Conservation (phyloP, 2,113 vertebrate genomes). For the Agelaius tricolor region DNA sequence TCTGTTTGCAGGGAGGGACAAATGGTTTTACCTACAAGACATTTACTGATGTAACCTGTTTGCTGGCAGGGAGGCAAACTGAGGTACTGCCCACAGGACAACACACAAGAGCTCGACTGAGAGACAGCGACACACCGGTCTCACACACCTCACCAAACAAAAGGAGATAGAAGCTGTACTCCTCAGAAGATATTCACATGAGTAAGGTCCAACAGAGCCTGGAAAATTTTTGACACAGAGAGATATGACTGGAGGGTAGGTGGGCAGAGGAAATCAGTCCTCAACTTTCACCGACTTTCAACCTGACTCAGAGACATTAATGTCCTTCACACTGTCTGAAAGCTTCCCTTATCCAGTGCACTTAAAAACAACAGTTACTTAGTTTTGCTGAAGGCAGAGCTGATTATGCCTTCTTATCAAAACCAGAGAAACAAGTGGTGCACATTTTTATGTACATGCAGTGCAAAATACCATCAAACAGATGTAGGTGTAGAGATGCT, state of each 20-base stretch:
- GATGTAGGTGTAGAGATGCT: slow-evolving; percentile 55
- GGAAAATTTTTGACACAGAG: not conserved
- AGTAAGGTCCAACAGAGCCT: not conserved
- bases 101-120: rapidly evolving
- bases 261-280: not conserved
- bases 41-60: not conserved
- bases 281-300: not conserved
- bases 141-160: not conserved
- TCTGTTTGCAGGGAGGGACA: not conserved
- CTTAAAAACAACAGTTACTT: not conserved
- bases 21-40: not conserved
- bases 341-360: not conserved
- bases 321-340: not conserved
- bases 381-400: not conserved
- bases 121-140: not conserved
- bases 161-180: not conserved
- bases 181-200: not conserved
- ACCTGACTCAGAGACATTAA: not conserved
- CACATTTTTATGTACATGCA: not conserved
- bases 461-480: slow-evolving; percentile 30
- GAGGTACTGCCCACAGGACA: not conserved
- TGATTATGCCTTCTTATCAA: not conserved
- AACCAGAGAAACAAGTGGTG: not conserved
- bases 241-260: rapidly evolving
- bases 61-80: not conserved